phyloP scores from a whole-genome alignment of 2,797 vertebrate genomes.

The Alectoris magna region DNA sequence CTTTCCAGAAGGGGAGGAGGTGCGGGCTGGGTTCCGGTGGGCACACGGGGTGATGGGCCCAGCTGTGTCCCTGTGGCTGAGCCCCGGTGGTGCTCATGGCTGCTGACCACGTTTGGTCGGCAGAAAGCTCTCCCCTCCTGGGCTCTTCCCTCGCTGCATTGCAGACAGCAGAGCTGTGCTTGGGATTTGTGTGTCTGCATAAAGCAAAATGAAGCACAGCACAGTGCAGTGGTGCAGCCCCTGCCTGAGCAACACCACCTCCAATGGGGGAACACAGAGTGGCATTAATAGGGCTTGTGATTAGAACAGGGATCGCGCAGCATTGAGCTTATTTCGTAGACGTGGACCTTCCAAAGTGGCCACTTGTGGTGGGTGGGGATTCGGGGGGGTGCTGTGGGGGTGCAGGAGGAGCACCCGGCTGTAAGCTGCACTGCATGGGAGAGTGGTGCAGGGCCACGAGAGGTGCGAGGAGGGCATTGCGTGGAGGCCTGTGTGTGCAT shows the following conservation, averaged over 20 bases:
- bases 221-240: background rate
- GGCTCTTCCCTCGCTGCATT: background rate
- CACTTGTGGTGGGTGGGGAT: background rate
- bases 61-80: background rate
- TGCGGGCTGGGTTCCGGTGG: background rate
- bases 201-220: background rate
- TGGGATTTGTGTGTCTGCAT: background rate
- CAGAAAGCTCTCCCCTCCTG: background rate
- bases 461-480: no score
- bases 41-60: background rate
- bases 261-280: background rate
- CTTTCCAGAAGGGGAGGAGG: background rate
- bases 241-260: background rate
- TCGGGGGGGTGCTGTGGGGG: background rate
- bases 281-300: constrained; percentile 1
- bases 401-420: background rate
- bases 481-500: no score
- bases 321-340: background rate
- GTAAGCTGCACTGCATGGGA: background rate
- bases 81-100: background rate
- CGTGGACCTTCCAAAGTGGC: background rate
- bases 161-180: background rate
- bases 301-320: constrained; percentile 8
- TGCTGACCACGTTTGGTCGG: constrained; percentile 15
- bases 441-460: background rate